A percentile compares a stretch with the other conserved stretches of the same genome.
These are phyloP conservation scores for Dolichomitus sp. DNA, from an alignment of 2,888 invertebrate species.

Conservation along the genomic window DNA sequence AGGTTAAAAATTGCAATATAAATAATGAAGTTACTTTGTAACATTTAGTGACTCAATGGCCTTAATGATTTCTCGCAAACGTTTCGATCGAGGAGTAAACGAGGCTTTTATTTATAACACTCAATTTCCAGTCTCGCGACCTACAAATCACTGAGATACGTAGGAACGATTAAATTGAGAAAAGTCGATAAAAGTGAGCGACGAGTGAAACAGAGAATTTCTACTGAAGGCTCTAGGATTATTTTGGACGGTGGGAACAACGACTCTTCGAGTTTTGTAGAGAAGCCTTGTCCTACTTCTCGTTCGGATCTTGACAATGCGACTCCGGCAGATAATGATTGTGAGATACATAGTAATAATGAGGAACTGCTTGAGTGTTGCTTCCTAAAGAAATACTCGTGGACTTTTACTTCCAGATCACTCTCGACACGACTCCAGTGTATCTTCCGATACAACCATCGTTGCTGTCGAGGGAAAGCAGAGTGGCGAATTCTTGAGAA, in stretches of 20 bases:
- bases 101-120: neutral
- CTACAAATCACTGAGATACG: slow-evolving; percentile 36
- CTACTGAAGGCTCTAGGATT: slow-evolving; percentile 14
- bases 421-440: slow-evolving; percentile 20
- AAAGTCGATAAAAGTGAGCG: slow-evolving; percentile 31
- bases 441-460: slow-evolving; percentile 32
- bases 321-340: slow-evolving; percentile 28
- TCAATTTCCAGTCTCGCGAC: slow-evolving; percentile 48
- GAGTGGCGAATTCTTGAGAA: slow-evolving; percentile 38
- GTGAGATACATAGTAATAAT: slow-evolving; percentile 45
- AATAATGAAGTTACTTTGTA: neutral
- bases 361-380: neutral
- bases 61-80: neutral
- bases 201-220: slow-evolving; percentile 16
- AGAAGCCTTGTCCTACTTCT: slow-evolving; percentile 17
- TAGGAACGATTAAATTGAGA: slow-evolving; percentile 21
- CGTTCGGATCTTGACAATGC: slow-evolving; percentile 18
- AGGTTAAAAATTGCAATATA: too few species aligned
- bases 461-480: neutral
- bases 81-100: neutral
- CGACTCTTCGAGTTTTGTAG: slow-evolving; percentile 20
- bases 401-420: slow-evolving; percentile 19
- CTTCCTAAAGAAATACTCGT: neutral
- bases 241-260: slow-evolving; percentile 36
- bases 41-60: neutral